phyloP scores from a whole-genome alignment of 2,797 vertebrate species.

The Mormyrus proboscirostris region DNA sequence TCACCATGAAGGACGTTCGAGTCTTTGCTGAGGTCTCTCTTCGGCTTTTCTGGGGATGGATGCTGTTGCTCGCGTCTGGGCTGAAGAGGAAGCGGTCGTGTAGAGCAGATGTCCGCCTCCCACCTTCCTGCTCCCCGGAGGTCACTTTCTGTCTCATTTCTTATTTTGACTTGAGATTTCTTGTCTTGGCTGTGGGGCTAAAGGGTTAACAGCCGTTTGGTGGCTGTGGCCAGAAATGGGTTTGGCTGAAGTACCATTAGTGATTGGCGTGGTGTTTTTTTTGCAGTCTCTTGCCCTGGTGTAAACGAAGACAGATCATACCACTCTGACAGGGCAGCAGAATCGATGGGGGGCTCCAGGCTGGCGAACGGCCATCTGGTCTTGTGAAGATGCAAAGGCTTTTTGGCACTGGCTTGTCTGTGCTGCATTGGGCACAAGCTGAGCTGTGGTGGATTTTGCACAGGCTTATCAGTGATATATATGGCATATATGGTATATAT shows the following conservation, averaged over 20 bases:
- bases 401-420: not conserved
- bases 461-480: not conserved
- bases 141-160: not conserved
- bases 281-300: not conserved
- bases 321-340: not conserved
- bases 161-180: not conserved
- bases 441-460: not conserved
- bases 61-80: not conserved
- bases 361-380: not conserved
- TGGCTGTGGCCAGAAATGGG: not conserved
- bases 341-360: not conserved
- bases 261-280: not conserved
- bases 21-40: not conserved
- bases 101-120: not conserved
- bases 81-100: not conserved
- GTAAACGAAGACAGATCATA: not conserved
- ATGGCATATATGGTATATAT: not conserved
- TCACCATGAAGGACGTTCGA: not conserved
- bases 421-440: not conserved
- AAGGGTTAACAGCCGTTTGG: not conserved
- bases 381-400: not conserved
- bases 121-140: not conserved
- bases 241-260: not conserved
- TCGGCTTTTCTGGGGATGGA: not conserved
- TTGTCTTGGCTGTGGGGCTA: not conserved